A percentile compares a stretch with the other conserved stretches of the same genome.
Conservation (phyloP, 2,113 vertebrate species). For the Chlamydotis undulata region DNA sequence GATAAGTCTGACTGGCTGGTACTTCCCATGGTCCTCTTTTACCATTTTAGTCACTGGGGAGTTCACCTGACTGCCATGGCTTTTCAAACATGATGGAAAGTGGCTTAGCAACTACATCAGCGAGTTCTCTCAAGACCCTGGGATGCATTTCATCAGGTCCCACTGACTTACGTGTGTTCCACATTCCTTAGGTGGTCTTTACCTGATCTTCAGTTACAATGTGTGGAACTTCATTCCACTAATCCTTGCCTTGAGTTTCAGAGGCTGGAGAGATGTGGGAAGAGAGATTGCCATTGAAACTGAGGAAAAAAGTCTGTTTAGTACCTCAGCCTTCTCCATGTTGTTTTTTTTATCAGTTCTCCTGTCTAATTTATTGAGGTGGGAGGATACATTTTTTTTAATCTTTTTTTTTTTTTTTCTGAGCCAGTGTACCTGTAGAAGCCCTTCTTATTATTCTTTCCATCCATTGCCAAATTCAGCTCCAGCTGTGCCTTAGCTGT, state of each 20-base stretch:
- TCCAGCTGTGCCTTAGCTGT: background rate
- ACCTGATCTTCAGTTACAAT: background rate
- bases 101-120: no score
- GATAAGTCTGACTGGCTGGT: background rate
- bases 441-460: background rate
- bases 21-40: background rate
- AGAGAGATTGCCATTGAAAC: background rate
- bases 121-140: no score
- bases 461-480: background rate
- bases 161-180: background rate
- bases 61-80: background rate
- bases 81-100: no score
- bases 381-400: background rate
- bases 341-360: background rate
- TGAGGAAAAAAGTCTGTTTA: background rate
- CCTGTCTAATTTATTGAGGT: background rate
- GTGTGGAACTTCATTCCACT: background rate
- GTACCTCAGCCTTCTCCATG: background rate
- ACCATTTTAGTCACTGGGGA: background rate
- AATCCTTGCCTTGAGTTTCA: background rate
- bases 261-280: background rate
- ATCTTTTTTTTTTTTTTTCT: background rate
- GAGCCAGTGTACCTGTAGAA: background rate
- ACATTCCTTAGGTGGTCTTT: background rate
- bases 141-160: background rate